Evolutionary conservation across 2,888 invertebrate genomes (phyloP).

Genomic region (Nudaria mundana): DNA sequence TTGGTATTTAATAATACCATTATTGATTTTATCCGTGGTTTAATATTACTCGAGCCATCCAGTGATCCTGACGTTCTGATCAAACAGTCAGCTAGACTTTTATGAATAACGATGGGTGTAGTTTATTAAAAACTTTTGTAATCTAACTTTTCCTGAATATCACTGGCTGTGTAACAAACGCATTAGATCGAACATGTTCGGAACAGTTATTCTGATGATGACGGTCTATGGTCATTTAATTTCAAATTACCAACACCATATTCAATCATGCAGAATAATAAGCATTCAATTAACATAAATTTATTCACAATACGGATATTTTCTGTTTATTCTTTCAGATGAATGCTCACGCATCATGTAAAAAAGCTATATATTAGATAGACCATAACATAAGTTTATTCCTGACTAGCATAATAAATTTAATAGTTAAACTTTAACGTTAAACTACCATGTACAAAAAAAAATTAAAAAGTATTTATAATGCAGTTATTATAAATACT

Average conservation of each 20-base stretch:
- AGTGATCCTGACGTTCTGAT: slow-evolving; percentile 7
- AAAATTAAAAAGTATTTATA: no score
- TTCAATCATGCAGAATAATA: no score
- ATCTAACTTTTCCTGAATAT: slow-evolving; percentile 15
- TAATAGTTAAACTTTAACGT: no score
- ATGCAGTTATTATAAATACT: slow-evolving; percentile 7
- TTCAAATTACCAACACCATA: no score
- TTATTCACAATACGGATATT: no score
- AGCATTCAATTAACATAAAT: no score
- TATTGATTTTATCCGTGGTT: slow-evolving; percentile 38
- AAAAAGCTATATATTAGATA: no score
- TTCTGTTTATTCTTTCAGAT: no score
- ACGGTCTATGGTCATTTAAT: background rate
- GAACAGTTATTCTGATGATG: background rate
- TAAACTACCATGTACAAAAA: no score
- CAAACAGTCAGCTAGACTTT: slow-evolving; percentile 5
- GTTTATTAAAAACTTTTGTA: slow-evolving; percentile 11
- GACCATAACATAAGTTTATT: no score
- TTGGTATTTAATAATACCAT: slow-evolving; percentile 43
- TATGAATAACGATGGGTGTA: slow-evolving; percentile 1
- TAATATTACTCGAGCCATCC: slow-evolving; percentile 10
- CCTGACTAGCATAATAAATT: no score
- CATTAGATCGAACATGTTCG: slow-evolving; percentile 1
- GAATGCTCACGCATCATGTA: no score
- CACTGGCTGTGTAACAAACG: slow-evolving; percentile 2